Evolutionary conservation across 2,113 vertebrate species (phyloP).

Genomic region (Brachyhypopomus gauderio): DNA sequence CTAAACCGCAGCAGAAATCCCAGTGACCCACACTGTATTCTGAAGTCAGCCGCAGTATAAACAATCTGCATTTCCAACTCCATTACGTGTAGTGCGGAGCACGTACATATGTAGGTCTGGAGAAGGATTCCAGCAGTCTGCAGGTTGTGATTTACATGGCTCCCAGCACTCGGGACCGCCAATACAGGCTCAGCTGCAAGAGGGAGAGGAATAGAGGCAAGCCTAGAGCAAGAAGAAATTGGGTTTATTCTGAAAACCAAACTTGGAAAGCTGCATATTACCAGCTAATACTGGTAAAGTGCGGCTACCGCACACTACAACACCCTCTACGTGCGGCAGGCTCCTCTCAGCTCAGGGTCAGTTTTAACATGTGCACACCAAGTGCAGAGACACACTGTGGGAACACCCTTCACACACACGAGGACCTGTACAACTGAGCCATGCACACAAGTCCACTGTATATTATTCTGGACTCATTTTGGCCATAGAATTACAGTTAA

Average conservation of each 20-base stretch:
- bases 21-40: background rate
- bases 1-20: background rate
- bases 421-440: slow-evolving; percentile 8
- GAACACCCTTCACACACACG: slow-evolving; percentile 13
- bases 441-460: slow-evolving; percentile 5
- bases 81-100: no score
- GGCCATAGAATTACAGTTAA: background rate
- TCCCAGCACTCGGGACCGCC: background rate
- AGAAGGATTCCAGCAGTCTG: background rate
- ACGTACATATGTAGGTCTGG: no score
- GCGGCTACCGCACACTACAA: slow-evolving; percentile 54
- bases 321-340: slow-evolving; percentile 49
- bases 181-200: background rate
- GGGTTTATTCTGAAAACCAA: background rate
- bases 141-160: background rate
- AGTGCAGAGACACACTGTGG: slow-evolving; percentile 36
- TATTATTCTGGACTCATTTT: background rate
- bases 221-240: slow-evolving; percentile 1
- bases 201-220: background rate
- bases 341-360: slow-evolving; percentile 69
- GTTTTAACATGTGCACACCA: slow-evolving; percentile 69
- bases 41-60: background rate
- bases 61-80: background rate
- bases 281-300: background rate
- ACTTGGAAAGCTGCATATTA: no score